phyloP scores from a whole-genome alignment of 2,797 vertebrate genomes.

The Spinus olivaceus region DNA sequence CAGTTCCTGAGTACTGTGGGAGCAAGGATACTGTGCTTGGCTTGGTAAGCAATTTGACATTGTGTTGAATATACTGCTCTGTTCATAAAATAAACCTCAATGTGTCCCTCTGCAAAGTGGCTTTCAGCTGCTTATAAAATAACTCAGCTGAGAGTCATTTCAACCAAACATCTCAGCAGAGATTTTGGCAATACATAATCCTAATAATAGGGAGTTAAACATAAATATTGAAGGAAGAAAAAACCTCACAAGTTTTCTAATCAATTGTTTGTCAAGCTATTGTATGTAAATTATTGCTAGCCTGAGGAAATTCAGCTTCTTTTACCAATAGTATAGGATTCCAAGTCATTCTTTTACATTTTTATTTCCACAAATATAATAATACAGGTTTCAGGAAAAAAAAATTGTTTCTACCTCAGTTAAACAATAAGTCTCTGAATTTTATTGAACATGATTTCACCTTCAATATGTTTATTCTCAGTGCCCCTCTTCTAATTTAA shows the following conservation, averaged over 20 bases:
- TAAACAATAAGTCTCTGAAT: neutral
- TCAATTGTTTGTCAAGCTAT: neutral
- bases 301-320: neutral
- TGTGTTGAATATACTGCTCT: neutral
- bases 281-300: neutral
- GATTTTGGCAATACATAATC: neutral
- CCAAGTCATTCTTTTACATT: neutral
- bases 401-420: fast-evolving
- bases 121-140: neutral
- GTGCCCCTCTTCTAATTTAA: neutral
- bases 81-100: neutral
- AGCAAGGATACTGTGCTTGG: neutral
- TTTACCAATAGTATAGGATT: neutral
- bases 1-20: neutral
- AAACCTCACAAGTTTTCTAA: neutral
- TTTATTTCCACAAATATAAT: neutral
- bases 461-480: neutral
- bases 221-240: neutral
- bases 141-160: neutral
- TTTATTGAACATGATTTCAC: neutral
- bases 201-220: neutral
- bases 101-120: neutral
- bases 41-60: neutral
- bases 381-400: neutral
- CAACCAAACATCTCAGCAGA: neutral